These are phyloP conservation scores for Carettochelys insculpta DNA, from an alignment of 2,113 vertebrate genomes.

Conservation along the genomic window DNA sequence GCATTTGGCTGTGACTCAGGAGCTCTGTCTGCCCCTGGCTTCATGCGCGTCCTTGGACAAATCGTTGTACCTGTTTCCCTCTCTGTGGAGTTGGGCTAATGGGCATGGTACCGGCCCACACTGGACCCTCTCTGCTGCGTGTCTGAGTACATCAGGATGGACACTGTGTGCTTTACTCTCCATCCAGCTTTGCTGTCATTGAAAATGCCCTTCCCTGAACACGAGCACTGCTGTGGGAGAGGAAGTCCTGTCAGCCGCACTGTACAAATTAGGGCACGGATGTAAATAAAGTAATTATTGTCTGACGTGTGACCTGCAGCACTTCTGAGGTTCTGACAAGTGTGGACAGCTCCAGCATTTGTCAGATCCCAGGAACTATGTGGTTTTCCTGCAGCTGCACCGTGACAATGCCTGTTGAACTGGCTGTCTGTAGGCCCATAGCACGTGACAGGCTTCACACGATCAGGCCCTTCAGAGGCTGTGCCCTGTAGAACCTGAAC, in stretches of 20 bases:
- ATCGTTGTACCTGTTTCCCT: background rate
- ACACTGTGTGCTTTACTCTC: background rate
- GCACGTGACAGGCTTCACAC: no score
- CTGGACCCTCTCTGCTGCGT: background rate
- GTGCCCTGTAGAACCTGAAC: background rate
- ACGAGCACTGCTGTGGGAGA: background rate
- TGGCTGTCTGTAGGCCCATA: background rate
- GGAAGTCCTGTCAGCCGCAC: conserved; percentile 30
- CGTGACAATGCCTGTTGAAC: fast-evolving
- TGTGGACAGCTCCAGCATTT: background rate
- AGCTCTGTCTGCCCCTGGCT: background rate
- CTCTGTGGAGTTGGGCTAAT: background rate
- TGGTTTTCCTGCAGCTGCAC: background rate
- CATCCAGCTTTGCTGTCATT: background rate
- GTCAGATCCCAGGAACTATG: background rate
- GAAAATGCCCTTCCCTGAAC: background rate
- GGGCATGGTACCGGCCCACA: background rate
- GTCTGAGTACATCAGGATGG: background rate
- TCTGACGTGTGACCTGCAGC: conserved; percentile 23
- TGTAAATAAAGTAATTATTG: background rate
- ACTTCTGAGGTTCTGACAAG: conserved; percentile 1
- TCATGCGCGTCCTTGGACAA: background rate
- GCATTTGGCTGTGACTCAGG: background rate
- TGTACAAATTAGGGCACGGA: conserved; percentile 14
- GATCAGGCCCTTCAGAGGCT: background rate